Base-by-base conservation (phyloP, 2,888 invertebrate species). In the Phortica okadai region DNA sequence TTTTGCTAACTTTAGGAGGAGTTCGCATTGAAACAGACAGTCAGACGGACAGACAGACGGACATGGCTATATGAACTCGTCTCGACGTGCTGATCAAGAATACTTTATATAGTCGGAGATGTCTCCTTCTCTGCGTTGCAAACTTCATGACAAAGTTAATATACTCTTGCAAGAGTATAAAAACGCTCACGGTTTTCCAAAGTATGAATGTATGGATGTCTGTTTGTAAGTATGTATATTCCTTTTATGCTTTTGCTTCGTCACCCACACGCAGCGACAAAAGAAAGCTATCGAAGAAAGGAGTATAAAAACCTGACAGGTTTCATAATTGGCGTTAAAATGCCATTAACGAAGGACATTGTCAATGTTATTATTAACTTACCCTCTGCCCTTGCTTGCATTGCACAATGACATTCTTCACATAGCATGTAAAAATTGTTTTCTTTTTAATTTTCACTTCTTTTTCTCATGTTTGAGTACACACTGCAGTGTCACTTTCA, bases 281-380 rank as follows among this genome's bases (percentile, higher is more conserved):
- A 33, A 33, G 33, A 33, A 33, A n/a, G 62, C 21, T 7, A 21
- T 62, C 21, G 50, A 77, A 76, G 80, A 84, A 84, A 85, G 86
- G 83, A 87, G 80, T 79, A 77, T 74, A 75, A 80, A 82, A 79
- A 33, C 33, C 1, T 87, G 87, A 80, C 87, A 85, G 86, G 76
- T 81, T 84, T 87, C 81, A 84, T 86, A 85, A 85, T 85, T 87
- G 85, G 79, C 80, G 79, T 84, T 84, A 87, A 87, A 87, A 87
- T 84, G 84, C 83, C 77, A 84, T 79, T 84, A 83, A 77, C 82
- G 76, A 76, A 77, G 79, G 76, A 78, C 79, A 79, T 75, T 79
- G 79, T 80, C 76, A 70, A 64, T 73, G 74, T 50, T 45, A 67
- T 72, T 74, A 14, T n/a, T 54, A 1, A 10, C 54, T 54, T 54